Conservation (phyloP, 2,113 vertebrate species). For the Saccopteryx leptura region DNA sequence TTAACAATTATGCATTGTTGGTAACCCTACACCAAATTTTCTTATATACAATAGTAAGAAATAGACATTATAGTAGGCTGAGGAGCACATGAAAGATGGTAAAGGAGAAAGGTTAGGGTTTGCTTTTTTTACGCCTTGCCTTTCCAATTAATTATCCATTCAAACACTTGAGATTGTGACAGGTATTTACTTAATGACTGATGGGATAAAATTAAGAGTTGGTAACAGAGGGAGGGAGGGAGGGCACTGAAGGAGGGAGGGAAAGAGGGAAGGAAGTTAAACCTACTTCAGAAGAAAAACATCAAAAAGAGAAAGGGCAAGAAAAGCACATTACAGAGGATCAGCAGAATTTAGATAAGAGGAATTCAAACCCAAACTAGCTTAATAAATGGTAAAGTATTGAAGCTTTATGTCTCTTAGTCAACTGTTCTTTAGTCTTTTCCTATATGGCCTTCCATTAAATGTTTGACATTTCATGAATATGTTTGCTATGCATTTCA, state of each 20-base stretch:
- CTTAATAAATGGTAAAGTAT: background rate
- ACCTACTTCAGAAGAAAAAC: background rate
- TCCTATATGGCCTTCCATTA: background rate
- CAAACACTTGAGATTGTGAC: background rate
- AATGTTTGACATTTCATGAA: background rate
- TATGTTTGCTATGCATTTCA: background rate
- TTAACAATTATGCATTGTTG: background rate
- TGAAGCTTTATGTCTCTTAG: background rate
- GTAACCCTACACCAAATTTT: background rate
- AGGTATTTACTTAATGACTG: background rate
- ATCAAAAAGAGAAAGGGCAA: background rate
- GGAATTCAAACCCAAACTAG: background rate
- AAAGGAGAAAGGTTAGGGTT: background rate
- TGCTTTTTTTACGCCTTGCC: background rate
- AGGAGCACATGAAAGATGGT: background rate
- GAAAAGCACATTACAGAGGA: background rate
- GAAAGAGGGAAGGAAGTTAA: too few species aligned
- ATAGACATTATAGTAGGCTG: background rate
- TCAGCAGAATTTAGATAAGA: background rate
- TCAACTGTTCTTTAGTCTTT: background rate
- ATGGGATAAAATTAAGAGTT: background rate
- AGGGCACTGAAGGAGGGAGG: too few species aligned
- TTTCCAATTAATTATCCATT: background rate
- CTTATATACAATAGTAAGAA: background rate
- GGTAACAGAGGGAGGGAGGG: background rate